Percentiles rank a stretch among this genome's conserved stretches.
Conservation (phyloP, 2,888 invertebrate genomes). For the Erebia ligea region DNA sequence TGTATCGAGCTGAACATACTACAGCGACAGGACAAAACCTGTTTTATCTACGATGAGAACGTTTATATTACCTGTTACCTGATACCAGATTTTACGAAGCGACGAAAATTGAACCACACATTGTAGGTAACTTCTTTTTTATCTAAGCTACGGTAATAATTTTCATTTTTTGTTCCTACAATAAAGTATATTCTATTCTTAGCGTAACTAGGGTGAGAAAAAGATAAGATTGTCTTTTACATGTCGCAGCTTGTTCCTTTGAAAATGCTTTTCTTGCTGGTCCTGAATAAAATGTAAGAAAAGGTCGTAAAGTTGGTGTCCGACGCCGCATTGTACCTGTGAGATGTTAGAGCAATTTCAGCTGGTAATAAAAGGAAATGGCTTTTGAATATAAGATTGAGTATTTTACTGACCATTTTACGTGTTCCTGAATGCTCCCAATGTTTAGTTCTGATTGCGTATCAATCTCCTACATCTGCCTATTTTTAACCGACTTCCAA, state of each 20-base stretch:
- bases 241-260: conserved; percentile 26
- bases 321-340: conserved; percentile 25
- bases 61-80: too few species aligned
- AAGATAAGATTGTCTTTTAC: conserved; percentile 33
- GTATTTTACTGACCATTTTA: conserved; percentile 7
- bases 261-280: conserved; percentile 31
- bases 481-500: too few species aligned
- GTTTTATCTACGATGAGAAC: too few species aligned
- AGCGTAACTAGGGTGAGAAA: conserved; percentile 26
- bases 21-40: too few species aligned
- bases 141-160: too few species aligned
- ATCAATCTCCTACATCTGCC: too few species aligned
- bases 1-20: too few species aligned
- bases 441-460: neutral
- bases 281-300: conserved; percentile 32
- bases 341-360: conserved; percentile 26
- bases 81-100: too few species aligned
- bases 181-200: conserved; percentile 1
- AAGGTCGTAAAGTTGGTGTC: conserved; percentile 27
- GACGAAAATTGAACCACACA: too few species aligned
- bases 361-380: conserved; percentile 26
- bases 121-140: too few species aligned
- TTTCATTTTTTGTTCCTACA: neutral
- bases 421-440: neutral
- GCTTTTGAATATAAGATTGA: conserved; percentile 29